Percentiles rank a stretch among this genome's conserved stretches.
These are phyloP conservation scores for Nemapogon koenigi DNA, from an alignment of 2,888 invertebrate species.

Conservation along the genomic window DNA sequence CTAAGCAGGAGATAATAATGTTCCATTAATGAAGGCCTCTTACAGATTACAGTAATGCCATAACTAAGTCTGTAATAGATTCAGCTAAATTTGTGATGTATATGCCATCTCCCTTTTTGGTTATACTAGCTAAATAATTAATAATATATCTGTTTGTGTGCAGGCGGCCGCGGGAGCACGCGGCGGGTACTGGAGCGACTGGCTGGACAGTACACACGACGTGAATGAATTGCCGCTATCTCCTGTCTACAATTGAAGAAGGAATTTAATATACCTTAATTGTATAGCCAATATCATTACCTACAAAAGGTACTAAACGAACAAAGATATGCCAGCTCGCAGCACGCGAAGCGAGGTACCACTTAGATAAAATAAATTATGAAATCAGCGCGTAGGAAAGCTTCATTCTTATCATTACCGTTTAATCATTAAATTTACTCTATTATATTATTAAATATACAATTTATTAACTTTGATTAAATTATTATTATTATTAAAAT, in stretches of 20 bases:
- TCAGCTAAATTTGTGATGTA: no score
- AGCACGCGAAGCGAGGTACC: constrained; percentile 65
- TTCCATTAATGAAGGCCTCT: no score
- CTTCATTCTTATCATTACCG: constrained; percentile 66
- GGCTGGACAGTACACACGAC: background rate
- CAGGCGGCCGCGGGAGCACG: constrained; percentile 5
- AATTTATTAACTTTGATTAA: constrained; percentile 66
- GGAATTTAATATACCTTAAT: constrained; percentile 31
- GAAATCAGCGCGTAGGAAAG: constrained; percentile 66
- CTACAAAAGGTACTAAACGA: constrained; percentile 44
- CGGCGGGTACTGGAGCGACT: constrained; percentile 3
- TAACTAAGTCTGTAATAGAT: no score
- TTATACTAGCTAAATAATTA: no score
- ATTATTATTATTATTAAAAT: constrained; percentile 63
- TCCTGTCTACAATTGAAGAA: no score
- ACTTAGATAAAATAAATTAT: constrained; percentile 72
- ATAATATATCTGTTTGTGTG: no score
- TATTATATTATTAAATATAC: constrained; percentile 66
- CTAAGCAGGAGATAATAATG: no score
- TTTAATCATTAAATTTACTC: constrained; percentile 65
- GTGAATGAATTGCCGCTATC: no score
- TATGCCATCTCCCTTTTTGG: no score
- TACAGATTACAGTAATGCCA: no score
- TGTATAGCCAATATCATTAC: constrained; percentile 59
- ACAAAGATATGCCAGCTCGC: constrained; percentile 49